Evolutionary conservation across 2,797 vertebrate genomes (phyloP), one percentile per base, ranked within the genome.

Genomic region (Pseudomugil tenellus): DNA sequence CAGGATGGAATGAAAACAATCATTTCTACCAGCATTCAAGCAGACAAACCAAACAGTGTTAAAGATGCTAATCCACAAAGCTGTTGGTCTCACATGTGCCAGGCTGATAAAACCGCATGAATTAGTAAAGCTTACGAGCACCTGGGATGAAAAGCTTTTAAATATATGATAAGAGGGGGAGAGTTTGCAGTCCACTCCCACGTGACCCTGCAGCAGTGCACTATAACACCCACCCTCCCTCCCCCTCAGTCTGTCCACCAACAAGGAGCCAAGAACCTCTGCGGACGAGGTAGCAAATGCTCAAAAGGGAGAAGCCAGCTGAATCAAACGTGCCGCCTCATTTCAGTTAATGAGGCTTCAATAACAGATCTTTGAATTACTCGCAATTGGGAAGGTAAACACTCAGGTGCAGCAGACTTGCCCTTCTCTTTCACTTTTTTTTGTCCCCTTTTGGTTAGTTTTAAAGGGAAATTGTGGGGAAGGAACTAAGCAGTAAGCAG

Each of bases 1-100:
- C 48, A 58, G 52, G 76, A 70, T 63, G 63, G 48, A 74, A 77
- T 70, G 71, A 80, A 79, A 80, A 80, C 77, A 72, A 73, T 89
- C 66, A 1, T 71, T 60, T 52, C 62, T 54, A 73, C 9, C 43
- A 67, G 69, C 67, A 58, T 77, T 75, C 67, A 74, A 76, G 64
- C 75, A 68, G 81, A 54, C 46, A 62, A 86, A 85, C 83, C 79
- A 87, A 88, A 88, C 62, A 81, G 77, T 87, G 85, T 89, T 84
- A 84, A 89, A 85, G 81, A 89, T 86, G 79, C 77, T 90, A 89
- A 90, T 91, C 87, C 86, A 80, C 81, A 89, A 85, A 89, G 87
- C 83, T 76, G 88, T 57, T 76, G 71, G 7, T 66, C 73, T 80
- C 66, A 16, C 83, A 68, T 64, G 83, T 78, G 85, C 89, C 88